Base-by-base conservation (phyloP, 2,113 vertebrate genomes). In the Oriolus oriolus region DNA sequence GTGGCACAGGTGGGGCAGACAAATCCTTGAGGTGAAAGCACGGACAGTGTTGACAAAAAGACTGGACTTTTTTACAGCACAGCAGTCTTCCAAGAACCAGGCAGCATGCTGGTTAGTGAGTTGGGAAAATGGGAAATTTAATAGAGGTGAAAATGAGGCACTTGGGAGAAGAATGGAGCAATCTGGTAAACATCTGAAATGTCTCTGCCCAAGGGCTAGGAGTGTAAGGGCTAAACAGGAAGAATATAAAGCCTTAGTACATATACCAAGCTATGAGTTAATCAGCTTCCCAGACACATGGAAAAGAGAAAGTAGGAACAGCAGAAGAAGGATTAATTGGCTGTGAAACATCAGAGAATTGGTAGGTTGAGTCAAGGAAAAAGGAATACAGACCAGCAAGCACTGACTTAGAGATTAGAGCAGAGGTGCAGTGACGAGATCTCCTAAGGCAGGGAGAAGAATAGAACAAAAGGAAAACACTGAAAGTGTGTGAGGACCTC, bases 261-360 rank as follows among this genome's bases (percentile, higher is more conserved):
- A 14, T 95, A 89, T 64, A 96, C 93, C 84, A 87, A 91, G 65
- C 74, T 87, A 56, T 82, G 74, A 84, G 77, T 89, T 95, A 92
- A 95, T 93, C 84, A 68, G 87, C 89, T 93, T 96, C 77, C 74
- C 95, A 96, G 94, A 91, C 74, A 89, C 77, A 89, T 20, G 91
- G 94, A 91, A 94, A 93, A 84, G 80, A 79, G 77, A 95, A 93
- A 91, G 94, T 79, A 87, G 30, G 47, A 95, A 68, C 52, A 89
- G 87, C 80, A 95, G 89, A 87, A 87, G 49, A 94, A 95, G 69
- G 89, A 96, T 95, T 95, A 96, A 95, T 94, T 96, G 77, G 70
- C 95, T 95, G 94, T 91, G 94, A 97, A 96, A 84, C 87, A 65
- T 79, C 65, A 42, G 96, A 93, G 93, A 94, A 91, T 89, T 82